Percentiles rank a stretch among this genome's conserved stretches.
These are phyloP conservation scores for Lamprotornis superbus DNA, from an alignment of 2,113 vertebrate species.

Conservation along the genomic window DNA sequence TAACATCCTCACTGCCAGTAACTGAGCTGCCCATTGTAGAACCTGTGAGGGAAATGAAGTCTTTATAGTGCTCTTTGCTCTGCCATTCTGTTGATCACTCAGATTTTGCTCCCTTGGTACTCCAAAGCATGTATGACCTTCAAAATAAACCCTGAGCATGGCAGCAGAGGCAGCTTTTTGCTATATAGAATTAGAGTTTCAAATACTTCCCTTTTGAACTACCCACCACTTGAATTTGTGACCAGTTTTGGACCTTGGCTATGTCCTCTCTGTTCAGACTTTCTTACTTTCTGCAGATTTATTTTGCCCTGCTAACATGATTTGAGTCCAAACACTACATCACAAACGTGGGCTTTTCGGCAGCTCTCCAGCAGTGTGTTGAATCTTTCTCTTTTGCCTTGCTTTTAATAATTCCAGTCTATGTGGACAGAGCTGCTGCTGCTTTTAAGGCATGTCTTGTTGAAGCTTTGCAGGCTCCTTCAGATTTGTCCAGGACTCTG, in stretches of 20 bases:
- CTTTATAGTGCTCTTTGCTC: neutral
- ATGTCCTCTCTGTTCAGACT: neutral
- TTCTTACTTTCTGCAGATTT: constrained; percentile 41
- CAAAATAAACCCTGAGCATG: neutral
- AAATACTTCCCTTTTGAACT: constrained; percentile 12
- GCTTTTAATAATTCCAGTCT: constrained; percentile 46
- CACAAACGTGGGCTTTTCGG: constrained; percentile 29
- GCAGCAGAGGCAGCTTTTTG: neutral
- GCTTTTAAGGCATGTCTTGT: constrained; percentile 50
- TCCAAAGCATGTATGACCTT: neutral
- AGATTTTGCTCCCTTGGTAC: neutral
- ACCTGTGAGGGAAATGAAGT: constrained; percentile 28
- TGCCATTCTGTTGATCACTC: constrained; percentile 21
- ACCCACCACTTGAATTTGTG: neutral
- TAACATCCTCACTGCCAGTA: constrained; percentile 40
- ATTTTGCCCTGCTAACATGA: constrained; percentile 42
- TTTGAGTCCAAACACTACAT: constrained; percentile 34
- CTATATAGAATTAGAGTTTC: neutral
- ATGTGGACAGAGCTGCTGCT: constrained; percentile 50
- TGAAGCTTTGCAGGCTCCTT: constrained; percentile 49
- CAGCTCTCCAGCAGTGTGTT: constrained; percentile 16
- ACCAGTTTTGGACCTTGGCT: neutral
- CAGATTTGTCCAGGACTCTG: constrained; percentile 30
- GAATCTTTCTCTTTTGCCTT: constrained; percentile 37
- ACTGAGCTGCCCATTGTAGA: constrained; percentile 25